Evolutionary conservation across 2,888 invertebrate genomes (phyloP), one percentile per base, ranked within the genome.

Genomic region (Aspidapion aeneum): DNA sequence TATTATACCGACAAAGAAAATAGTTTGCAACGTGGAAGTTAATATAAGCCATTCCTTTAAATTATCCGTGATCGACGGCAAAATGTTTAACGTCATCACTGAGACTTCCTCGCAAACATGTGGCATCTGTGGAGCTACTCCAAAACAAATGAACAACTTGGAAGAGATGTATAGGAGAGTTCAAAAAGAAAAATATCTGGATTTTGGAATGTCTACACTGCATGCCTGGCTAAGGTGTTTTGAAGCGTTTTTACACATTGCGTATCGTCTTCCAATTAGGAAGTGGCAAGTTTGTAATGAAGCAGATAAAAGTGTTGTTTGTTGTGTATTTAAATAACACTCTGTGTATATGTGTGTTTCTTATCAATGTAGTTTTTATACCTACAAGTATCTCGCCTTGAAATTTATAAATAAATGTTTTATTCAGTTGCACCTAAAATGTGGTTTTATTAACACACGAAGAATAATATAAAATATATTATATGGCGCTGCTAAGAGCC

Each of bases 221-320:
- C 63, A 63, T 58, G 59, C 58, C 1, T 63, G 63, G 63, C 58
- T 63, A 50, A 63, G 59, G 63, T 60, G 63, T 54, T 55, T 60
- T 17, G 63, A 61, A 21, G 60, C 60, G 20, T 61, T 55, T 18
- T 19, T 61, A 1, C 56, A 61, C n/a, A 57, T 61, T 35, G 55
- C 61, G 3, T 61, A 61, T 57, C 12, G 20, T 22, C n/a, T 61
- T 18, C 3, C 56, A 16, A 21, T 61, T 21, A 5, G 22, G 17
- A 61, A 57, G 54, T 61, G 61, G 56, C 61, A 61, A 21, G 18
- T 60, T 17, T 54, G 60, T 16, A 54, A 21, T 50, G 20, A 3
- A 56, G n/a, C 49, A 60, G 18, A 55, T 18, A 61, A 12, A 57
- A 21, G 48, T 50, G 35, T 50, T 9, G n/a, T n/a, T n/a, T n/a